Evolutionary conservation across 1,140 invertebrate genomes (phyloP).

Genomic region (Drosophila orosa): DNA sequence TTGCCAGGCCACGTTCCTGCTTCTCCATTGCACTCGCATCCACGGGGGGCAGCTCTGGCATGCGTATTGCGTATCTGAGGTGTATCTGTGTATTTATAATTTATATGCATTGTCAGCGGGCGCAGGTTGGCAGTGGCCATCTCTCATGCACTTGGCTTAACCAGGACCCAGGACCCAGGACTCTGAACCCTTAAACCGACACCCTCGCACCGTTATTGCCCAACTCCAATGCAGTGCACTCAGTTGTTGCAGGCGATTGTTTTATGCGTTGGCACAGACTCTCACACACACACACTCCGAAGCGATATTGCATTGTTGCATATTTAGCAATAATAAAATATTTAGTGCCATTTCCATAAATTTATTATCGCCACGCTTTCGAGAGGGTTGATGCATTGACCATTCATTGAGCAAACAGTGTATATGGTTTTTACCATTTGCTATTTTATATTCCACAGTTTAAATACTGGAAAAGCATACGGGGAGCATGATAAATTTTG

Average conservation of each 20-base stretch:
- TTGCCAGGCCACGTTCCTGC: conserved; percentile 33
- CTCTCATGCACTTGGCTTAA: conserved; percentile 32
- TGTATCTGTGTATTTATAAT: conserved; percentile 76
- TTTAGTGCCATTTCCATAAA: conserved; percentile 80
- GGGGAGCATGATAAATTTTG: conserved; percentile 42
- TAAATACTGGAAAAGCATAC: conserved; percentile 45
- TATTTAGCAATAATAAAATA: conserved; percentile 83
- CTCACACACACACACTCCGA: not conserved
- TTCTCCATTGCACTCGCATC: conserved; percentile 10
- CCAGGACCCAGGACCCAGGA: not conserved
- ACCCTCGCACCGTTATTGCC: not conserved
- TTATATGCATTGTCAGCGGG: conserved; percentile 78
- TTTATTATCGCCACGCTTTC: conserved; percentile 66
- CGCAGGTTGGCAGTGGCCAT: conserved; percentile 58
- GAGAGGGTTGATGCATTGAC: conserved; percentile 5
- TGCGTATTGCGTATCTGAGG: conserved; percentile 69
- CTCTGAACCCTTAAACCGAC: not conserved
- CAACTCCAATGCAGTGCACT: conserved; percentile 56
- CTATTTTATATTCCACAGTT: conserved; percentile 15
- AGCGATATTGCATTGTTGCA: conserved; percentile 72
- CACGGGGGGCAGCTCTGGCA: conserved; percentile 19
- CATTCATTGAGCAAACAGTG: conserved; percentile 31
- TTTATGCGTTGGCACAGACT: conserved; percentile 63
- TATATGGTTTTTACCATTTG: conserved; percentile 10
- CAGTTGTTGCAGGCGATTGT: conserved; percentile 74